These are phyloP conservation scores for Halocaridina rubra DNA, from an alignment of 2,888 invertebrate genomes.

Conservation along the genomic window DNA sequence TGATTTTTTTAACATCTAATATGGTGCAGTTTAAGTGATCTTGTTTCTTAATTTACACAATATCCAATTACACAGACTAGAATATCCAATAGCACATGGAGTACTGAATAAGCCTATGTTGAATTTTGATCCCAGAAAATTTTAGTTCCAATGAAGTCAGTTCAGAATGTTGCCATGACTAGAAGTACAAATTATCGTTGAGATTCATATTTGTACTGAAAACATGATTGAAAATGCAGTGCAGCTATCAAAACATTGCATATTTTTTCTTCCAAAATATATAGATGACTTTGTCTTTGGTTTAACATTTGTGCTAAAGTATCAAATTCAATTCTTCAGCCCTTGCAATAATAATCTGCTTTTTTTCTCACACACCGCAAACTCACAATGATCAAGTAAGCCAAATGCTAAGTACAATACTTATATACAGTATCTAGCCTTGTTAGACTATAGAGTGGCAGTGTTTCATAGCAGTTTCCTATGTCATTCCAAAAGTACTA, in stretches of 20 bases:
- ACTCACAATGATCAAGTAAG: slow-evolving; percentile 2
- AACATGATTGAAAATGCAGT: slow-evolving; percentile 2
- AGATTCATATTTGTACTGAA: slow-evolving; percentile 43
- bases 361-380: background rate
- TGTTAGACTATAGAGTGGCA: slow-evolving; percentile 37
- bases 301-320: background rate
- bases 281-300: background rate
- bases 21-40: slow-evolving; percentile 17
- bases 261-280: background rate
- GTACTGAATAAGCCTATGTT: background rate
- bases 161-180: slow-evolving; percentile 12
- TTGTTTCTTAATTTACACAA: background rate
- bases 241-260: background rate
- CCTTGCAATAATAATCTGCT: slow-evolving; percentile 20
- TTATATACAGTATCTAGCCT: background rate
- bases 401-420: background rate
- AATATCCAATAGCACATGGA: background rate
- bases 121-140: background rate
- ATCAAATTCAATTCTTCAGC: slow-evolving; percentile 30
- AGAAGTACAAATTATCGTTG: slow-evolving; percentile 26
- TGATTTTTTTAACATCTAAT: slow-evolving; percentile 13
- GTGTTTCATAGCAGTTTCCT: slow-evolving; percentile 45
- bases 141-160: background rate
- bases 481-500: background rate
- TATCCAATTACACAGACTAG: background rate